Base-by-base conservation (phyloP, 2,888 invertebrate species). In the Leucophenga montana region DNA sequence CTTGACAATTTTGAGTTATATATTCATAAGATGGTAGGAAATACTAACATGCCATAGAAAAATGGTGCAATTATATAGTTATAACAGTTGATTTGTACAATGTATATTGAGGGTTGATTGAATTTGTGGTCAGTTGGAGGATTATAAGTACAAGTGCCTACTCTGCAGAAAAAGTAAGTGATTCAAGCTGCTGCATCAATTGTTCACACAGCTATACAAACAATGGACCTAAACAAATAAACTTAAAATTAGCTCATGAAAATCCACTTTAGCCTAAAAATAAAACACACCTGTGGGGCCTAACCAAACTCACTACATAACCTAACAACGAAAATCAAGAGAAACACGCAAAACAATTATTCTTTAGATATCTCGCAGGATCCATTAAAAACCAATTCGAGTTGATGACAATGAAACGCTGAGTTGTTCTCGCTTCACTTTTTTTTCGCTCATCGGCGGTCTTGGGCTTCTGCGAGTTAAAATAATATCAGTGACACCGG, bases 331-430 rank as follows among this genome's bases (percentile, higher is more conserved):
- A 78, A 82, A 83, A 80, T 82, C 82, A 80, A 80, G 82, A 77
- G 79, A 80, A 85, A 86, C 83, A 86, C 82, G 83, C 85, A 85
- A 86, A 88, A 87, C 87, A 87, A 87, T 87, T 87, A 87, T 86
- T 88, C 87, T 87, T 87, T 86, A 88, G 84, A 85, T 87, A 88
- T 88, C 87, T 88, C 87, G 81, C 81, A 85, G 88, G 87, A 87
- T 87, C 87, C 87, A 88, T 87, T 87, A 87, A 87, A 87, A 87
- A 87, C 87, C 88, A 88, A 87, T 87, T 88, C 87, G 85, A 85
- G 78, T 85, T 87, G 88, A 87, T 87, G 86, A 87, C 86, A 86
- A 85, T 85, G 82, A 81, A 77, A 59, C 13, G 50, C 18, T 61
- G 71, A 39, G 39, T 39, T 39, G 39, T 8, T 39, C 39, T 50